Evolutionary conservation across 2,888 invertebrate genomes (phyloP), one percentile per base, ranked within the genome.

Genomic region (Drosophila mimetica): DNA sequence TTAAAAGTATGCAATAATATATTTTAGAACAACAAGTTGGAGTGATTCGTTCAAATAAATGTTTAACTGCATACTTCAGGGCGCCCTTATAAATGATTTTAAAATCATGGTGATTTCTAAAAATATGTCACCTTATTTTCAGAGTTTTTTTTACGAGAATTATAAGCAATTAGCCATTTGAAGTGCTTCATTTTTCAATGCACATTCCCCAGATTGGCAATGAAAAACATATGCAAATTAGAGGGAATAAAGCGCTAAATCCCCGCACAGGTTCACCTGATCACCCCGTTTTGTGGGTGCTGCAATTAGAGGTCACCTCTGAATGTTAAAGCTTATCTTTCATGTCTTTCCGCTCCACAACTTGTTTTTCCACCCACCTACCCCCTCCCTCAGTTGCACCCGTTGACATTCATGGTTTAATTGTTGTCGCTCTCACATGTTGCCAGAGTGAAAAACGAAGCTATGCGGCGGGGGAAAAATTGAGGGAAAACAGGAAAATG

Each of bases 321-420:
- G 41, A 11, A 25, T 8, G 28, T n/a, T n/a, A 25, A 6, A 30
- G 66, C 42, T 52, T 44, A 36, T 37, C 22, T 11, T 18, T 4
- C 16, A 30, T 14, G 46, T 16, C 14, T 25, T 9, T 2, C 16
- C n/a, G 3, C 4, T 11, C 13, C 20, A 18, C 13, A 65, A 48
- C 41, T 37, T 16, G 20, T 25, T 28, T 16, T 55, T 25, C 25
- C 25, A 7, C 7, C 25, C 1, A 6, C 7, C 22, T 1, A 1
- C 7, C 25, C 25, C 7, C 34, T 4, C 8, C 28, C 8, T 25
- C 13, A 13, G 20, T 28, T 37, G 48, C 48, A 39, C 9, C 22
- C 46, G 52, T 7, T 51, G 66, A 51, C 63, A 63, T 66, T 63
- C 66, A 51, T 42, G 67, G 53, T 65, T 32, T 65, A 69, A 55